Evolutionary conservation across 2,797 vertebrate genomes (phyloP), one percentile per base, ranked within the genome.

Genomic region (Erithacus rubecula): DNA sequence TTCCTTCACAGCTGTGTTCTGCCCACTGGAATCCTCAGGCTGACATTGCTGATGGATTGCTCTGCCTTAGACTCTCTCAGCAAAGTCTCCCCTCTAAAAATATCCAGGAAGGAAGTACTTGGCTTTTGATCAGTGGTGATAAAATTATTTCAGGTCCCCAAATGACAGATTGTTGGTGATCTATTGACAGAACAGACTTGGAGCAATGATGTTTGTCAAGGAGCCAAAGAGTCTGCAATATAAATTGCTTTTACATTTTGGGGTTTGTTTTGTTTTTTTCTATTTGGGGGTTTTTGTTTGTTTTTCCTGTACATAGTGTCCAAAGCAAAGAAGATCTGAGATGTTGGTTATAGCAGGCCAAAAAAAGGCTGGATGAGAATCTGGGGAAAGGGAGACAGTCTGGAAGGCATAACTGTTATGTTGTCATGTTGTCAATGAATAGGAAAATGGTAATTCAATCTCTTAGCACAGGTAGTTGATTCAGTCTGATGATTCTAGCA

Each of bases 41-140:
- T 90, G 90, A 56, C 15, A 8, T 17, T 23, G 67, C 74, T 92
- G 91, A 94, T 83, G 49, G 80, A 81, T 93, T 1, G 0, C n/a
- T 88, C 41, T 89, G 49, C 43, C 46, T 88, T 41, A 75, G 51
- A 56, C 37, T 58, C 49, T 74, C 30, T 74, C 65, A 62, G 60
- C 69, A 44, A 71, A 52, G 30, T 62, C 43, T 89, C 12, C 37
- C 16, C 60, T 71, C 34, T n/a, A 29, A 84, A 84, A 92, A 84
- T 77, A 74, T 21, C 68, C 47, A 36, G 15, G 2, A 6, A 82
- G 67, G 39, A 83, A 24, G 53, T 87, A 37, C 59, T 76, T 92
- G 87, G 64, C 91, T 93, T 96, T 85, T 91, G 89, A 60, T 89
- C 53, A 60, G 32, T 53, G 32, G 15, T 49, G 68, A 68, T 74